Base-by-base conservation (phyloP, 2,888 invertebrate species). In the Tortrix viridana region DNA sequence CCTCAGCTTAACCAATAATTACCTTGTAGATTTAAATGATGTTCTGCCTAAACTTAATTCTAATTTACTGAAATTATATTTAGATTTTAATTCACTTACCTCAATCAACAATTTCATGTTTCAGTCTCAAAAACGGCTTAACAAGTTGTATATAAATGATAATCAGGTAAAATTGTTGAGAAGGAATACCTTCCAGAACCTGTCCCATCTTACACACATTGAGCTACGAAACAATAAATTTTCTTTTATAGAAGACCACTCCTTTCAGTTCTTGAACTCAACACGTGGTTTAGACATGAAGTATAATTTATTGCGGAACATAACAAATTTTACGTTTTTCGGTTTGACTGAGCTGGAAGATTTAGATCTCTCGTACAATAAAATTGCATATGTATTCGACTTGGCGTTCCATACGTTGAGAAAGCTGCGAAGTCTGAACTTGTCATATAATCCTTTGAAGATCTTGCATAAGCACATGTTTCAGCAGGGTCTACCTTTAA, bases 1-100 rank as follows among this genome's bases (percentile, higher is more conserved):
- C 82, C 94, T 98, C 44, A 97, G 97, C 84, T 89, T 98, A 66
- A 95, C 97, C 79, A 95, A 96, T 53, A 98, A 98, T 84, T 91
- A 94, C 57, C 88, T 98, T 32, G 93, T 95, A 16, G 95, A 95
- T 65, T 88, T 97, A 55, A 96, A 95, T 43, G 96, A 97, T 76
- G 95, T 97, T 62, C 95, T 97, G 76, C 94, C 96, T 71, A 94
- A 95, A 80, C 92, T 94, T 69, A 88, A 92, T 74, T 93, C 95
- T 54, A 95, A 95, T 12, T 86, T 97, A 71, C 93, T 96, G 0
- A 95, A 96, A 2, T 94, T 97, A 66, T 96, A 96, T 74, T 84
- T 97, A 55, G 96, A 97, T 83, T 94, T 95, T 43, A 97, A 97
- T 80, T 94, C 94, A 58, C 92, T 97, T 68, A 93, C 94, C 18